phyloP scores from a whole-genome alignment of 2,113 vertebrate species.

The Lanius ludovicianus region DNA sequence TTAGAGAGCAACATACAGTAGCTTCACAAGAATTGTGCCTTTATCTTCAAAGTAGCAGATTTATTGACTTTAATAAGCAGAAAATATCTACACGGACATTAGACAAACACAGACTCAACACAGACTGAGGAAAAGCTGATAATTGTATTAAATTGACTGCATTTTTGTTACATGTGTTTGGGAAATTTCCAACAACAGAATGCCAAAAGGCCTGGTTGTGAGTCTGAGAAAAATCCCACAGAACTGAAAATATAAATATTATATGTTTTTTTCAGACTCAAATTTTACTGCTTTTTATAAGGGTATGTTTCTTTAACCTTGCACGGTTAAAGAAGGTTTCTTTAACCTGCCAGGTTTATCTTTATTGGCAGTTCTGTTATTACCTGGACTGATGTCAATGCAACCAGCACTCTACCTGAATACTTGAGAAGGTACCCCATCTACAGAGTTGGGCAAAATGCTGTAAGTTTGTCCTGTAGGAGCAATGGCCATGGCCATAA shows the following conservation, averaged over 20 bases:
- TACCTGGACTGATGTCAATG: neutral
- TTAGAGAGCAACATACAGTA: conserved; percentile 46
- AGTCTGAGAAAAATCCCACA: conserved; percentile 65
- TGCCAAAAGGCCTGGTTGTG: conserved; percentile 72
- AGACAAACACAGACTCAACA: conserved; percentile 82
- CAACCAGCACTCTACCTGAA: neutral
- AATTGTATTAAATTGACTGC: conserved; percentile 79
- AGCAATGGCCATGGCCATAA: neutral
- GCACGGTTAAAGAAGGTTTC: neutral
- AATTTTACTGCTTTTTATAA: neutral
- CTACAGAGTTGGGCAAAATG: neutral
- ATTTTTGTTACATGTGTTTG: conserved; percentile 78
- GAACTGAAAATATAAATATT: conserved; percentile 59
- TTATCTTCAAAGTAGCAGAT: conserved; percentile 74
- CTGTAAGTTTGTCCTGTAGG: neutral
- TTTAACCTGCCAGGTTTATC: neutral
- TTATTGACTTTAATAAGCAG: conserved; percentile 80
- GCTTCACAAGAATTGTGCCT: conserved; percentile 61
- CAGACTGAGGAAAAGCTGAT: conserved; percentile 79
- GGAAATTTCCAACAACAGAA: conserved; percentile 75
- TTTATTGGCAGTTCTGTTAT: neutral
- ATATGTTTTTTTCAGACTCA: neutral
- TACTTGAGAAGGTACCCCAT: neutral
- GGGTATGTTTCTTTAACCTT: neutral
- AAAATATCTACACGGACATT: conserved; percentile 80